Evolutionary conservation across 2,797 vertebrate genomes (phyloP), one percentile per base, ranked within the genome.

Genomic region (Chloroceryle amazona): DNA sequence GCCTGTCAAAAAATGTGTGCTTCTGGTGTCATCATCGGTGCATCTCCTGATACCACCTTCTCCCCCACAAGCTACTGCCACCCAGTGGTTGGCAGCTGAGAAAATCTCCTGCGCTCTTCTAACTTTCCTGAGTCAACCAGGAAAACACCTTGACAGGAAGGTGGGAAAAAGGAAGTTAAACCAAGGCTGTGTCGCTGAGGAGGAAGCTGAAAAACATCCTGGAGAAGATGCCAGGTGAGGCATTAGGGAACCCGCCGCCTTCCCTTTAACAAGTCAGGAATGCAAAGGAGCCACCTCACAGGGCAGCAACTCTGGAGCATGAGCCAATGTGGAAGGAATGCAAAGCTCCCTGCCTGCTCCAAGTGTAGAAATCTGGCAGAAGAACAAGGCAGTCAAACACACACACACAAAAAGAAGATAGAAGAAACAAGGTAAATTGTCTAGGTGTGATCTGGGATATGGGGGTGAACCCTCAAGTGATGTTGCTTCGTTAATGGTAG

Each of bases 191-290:
- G 65, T 37, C 37, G 10, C 41, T 25, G 19, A 28, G 9, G 15
- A 33, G 23, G 58, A 79, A 71, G 72, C 29, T 70, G 72, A 41
- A 86, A 82, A 91, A 89, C 68, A 72, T 72, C 88, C 88, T 75
- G 81, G 35, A 60, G 54, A 49, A 79, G 72, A 49, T 8, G 22
- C 76, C 81, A 62, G 52, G 33, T 44, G 60, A 75, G 41, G 11
- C 57, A 29, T 28, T 12, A 54, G 66, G 83, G 66, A 78, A 73
- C 68, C 60, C 35, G 49, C 9, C 46, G 25, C 62, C 71, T 81
- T 55, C 58, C 37, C 31, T 89, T 71, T 94, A 94, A 91, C 89
- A 63, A 93, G 28, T 19, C 20, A 71, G 81, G 88, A 86, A 93
- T 33, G 81, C 28, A 33, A 47, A 60, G 68, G 41, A 86, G 60